Evolutionary conservation across 2,113 vertebrate genomes (phyloP).

Genomic region (Tichodroma muraria): DNA sequence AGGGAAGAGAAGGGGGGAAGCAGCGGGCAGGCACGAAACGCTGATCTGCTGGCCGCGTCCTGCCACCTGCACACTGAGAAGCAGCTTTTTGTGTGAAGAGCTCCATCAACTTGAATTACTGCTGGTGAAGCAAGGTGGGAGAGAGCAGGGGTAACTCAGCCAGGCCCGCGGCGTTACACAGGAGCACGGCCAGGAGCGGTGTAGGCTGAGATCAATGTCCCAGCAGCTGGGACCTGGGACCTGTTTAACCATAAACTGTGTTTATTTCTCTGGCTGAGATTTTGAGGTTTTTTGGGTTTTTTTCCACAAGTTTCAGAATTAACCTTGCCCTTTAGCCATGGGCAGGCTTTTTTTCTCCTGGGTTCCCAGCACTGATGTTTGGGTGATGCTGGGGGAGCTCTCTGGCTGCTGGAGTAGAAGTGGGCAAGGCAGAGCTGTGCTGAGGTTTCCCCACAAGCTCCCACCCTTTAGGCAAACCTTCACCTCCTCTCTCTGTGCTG

Average conservation of each 20-base stretch:
- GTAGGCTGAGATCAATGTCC: background rate
- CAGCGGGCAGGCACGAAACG: background rate
- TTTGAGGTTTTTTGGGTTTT: background rate
- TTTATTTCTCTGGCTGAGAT: background rate
- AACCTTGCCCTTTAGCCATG: background rate
- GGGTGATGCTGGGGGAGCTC: background rate
- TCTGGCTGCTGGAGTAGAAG: background rate
- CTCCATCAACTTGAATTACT: constrained; percentile 28
- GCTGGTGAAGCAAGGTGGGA: background rate
- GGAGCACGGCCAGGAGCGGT: background rate
- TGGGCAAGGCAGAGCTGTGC: background rate
- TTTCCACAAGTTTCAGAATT: background rate
- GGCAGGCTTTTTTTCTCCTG: rapidly evolving
- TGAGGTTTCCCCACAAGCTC: background rate
- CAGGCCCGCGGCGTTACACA: background rate
- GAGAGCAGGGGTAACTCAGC: background rate
- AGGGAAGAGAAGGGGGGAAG: background rate
- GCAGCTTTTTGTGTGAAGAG: background rate
- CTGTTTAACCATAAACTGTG: background rate
- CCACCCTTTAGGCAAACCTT: background rate
- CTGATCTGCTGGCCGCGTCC: background rate
- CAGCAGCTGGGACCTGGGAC: background rate
- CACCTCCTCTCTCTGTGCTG: background rate
- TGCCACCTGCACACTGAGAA: background rate
- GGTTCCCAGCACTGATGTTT: background rate